Evolutionary conservation across 2,113 vertebrate species (phyloP).

Genomic region (Hydrochoerus hydrochaeris): DNA sequence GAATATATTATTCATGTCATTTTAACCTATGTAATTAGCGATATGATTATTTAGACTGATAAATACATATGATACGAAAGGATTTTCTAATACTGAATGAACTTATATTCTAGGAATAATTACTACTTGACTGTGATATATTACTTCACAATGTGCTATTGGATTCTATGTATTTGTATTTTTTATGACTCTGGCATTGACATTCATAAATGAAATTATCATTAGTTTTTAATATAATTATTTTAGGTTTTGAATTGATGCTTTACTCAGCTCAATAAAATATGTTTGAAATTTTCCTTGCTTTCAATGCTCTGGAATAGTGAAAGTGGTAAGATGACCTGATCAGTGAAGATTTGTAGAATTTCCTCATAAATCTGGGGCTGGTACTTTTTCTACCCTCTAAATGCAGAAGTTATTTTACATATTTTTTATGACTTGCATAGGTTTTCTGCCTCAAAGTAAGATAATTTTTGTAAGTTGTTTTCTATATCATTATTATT

Average conservation of each 20-base stretch:
- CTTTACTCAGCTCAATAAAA: background rate
- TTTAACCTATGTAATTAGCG: background rate
- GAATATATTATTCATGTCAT: constrained; percentile 6
- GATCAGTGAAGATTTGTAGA: background rate
- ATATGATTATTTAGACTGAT: background rate
- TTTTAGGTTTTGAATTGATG: constrained; percentile 6
- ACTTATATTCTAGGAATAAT: background rate
- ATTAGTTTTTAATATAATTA: constrained; percentile 31
- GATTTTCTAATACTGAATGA: constrained; percentile 39
- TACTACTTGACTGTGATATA: background rate
- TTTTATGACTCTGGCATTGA: constrained; percentile 24
- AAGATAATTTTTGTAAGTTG: background rate
- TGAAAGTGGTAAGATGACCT: background rate
- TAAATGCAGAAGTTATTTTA: background rate
- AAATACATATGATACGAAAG: constrained; percentile 22
- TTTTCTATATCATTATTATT: constrained; percentile 33
- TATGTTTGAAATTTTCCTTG: constrained; percentile 28
- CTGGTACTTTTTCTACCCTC: background rate
- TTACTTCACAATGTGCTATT: constrained; percentile 27
- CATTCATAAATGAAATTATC: constrained; percentile 27
- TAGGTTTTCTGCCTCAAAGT: constrained; percentile 38
- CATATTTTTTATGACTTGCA: background rate
- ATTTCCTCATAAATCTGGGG: background rate
- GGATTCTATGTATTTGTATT: background rate
- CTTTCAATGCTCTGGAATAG: background rate